Evolutionary conservation across 1,140 invertebrate species (phyloP), one percentile per base, ranked within the genome.

Genomic region (Apis dorsata): DNA sequence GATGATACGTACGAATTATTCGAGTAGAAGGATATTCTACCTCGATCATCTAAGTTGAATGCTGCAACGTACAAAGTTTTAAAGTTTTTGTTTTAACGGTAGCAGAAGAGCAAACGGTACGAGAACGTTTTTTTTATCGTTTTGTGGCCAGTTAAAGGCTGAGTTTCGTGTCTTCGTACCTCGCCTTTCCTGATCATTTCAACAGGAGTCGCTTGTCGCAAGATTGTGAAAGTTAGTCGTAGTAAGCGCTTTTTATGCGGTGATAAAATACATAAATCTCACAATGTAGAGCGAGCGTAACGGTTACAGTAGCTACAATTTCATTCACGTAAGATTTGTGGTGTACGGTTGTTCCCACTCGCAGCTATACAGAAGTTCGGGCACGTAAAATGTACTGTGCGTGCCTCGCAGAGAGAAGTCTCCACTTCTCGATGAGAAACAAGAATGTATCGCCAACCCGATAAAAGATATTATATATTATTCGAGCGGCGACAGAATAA

Each of bases 371-470:
- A 21, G 13, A n/a, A n/a, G n/a, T 69, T n/a, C 21, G 17, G 1
- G 0, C 11, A 13, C 5, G 12, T 24, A 51, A 17, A 24, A 12
- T 13, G 0, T 10, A 10, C 5, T 8, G 21, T 19, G 0, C 2
- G 62, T 13, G 7, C 15, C 12, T 63, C 9, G 24, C 15, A 63
- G 34, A 7, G 34, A 7, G 34, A 44, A 44, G 34, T 44, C 34
- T 44, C 5, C 34, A 7, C 34, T 44, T 44, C 4, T 0, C 34
- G 34, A 4, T 44, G 34, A 44, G 34, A 44, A 34, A 34, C 34
- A 2, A 34, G 2, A 34, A 44, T 44, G 34, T 44, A 7, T 44
- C 34, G 34, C 34, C 34, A 24, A 24, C 34, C 34, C 34, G 4
- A 44, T 44, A 7, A 44, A 44, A 44, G 4, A 7, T 7, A 44